Evolutionary conservation across 1,140 invertebrate species (phyloP).

Genomic region (Papilio aristodemus): DNA sequence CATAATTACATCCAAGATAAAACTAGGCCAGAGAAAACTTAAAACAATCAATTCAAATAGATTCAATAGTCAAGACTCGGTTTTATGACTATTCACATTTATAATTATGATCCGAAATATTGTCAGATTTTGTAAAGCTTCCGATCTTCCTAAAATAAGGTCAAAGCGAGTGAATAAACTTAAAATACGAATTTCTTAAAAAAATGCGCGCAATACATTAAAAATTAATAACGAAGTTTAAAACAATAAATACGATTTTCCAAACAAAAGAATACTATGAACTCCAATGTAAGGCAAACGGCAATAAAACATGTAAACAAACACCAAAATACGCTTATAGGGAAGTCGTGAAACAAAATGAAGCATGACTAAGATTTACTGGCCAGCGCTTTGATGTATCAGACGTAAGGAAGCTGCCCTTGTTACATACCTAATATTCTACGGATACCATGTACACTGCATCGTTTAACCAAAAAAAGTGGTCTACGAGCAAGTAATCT

Average conservation of each 20-base stretch:
- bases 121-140: neutral
- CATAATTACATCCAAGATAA: neutral
- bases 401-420: neutral
- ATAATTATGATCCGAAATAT: neutral
- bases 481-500: no score
- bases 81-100: constrained; percentile 10
- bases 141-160: neutral
- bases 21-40: neutral
- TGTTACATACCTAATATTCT: neutral
- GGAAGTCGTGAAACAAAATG: constrained; percentile 30
- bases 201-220: neutral
- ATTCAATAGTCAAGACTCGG: neutral
- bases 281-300: neutral
- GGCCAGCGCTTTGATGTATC: constrained; percentile 25
- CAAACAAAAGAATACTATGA: neutral
- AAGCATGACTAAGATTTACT: constrained; percentile 18
- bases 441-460: no score
- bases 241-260: neutral
- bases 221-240: neutral
- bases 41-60: constrained; percentile 4
- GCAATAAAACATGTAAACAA: constrained; percentile 23
- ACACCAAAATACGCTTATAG: constrained; percentile 23
- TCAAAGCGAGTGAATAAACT: neutral
- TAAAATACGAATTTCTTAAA: neutral
- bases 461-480: no score